Conservation (phyloP, 2,888 invertebrate genomes). For the Pyrrhopygopsis socrates region DNA sequence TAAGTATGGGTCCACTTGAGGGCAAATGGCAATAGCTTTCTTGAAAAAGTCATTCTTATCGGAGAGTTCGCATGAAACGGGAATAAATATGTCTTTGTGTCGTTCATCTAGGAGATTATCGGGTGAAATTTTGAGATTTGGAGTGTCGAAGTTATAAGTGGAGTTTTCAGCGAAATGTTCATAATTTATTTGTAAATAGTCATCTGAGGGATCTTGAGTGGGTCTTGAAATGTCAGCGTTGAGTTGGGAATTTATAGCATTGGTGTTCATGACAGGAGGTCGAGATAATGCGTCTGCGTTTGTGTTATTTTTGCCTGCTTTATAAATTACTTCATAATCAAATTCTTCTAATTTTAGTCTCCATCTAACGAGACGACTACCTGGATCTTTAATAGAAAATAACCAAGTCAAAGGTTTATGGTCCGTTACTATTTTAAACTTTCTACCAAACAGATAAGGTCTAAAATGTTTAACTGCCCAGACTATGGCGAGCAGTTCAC, state of each 20-base stretch:
- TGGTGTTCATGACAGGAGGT: slow-evolving; percentile 68
- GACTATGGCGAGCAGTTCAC: slow-evolving; percentile 34
- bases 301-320: slow-evolving; percentile 84
- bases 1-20: slow-evolving; percentile 79
- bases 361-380: slow-evolving; percentile 82
- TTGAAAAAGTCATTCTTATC: slow-evolving; percentile 81
- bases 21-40: slow-evolving; percentile 81
- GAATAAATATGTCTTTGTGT: slow-evolving; percentile 86
- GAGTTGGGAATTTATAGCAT: slow-evolving; percentile 49
- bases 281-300: slow-evolving; percentile 85
- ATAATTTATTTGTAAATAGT: slow-evolving; percentile 74
- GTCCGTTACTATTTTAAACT: slow-evolving; percentile 42
- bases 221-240: slow-evolving; percentile 37
- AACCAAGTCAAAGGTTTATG: slow-evolving; percentile 83
- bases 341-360: slow-evolving; percentile 78
- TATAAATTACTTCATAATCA: slow-evolving; percentile 85
- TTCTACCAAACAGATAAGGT: background rate
- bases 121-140: slow-evolving; percentile 75
- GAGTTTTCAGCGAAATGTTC: slow-evolving; percentile 47
- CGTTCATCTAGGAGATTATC: slow-evolving; percentile 79
- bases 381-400: slow-evolving; percentile 82
- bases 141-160: slow-evolving; percentile 58
- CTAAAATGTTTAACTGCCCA: slow-evolving; percentile 42
- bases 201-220: slow-evolving; percentile 37
- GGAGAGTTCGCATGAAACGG: slow-evolving; percentile 77